A percentile compares a stretch with the other conserved stretches of the same genome.
Conservation (phyloP, 2,888 invertebrate genomes). For the Noctua janthina region DNA sequence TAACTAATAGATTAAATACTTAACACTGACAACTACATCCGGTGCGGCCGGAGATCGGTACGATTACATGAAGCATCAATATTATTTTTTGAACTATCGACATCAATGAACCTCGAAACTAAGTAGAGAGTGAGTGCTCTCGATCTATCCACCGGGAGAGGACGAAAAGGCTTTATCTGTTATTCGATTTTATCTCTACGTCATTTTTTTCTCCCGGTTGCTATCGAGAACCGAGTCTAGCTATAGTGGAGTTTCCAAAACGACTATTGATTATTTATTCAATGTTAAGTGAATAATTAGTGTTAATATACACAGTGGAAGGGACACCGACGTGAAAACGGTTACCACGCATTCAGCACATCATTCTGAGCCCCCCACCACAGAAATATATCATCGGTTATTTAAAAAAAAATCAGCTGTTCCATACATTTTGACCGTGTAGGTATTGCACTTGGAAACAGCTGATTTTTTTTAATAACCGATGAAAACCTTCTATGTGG, state of each 20-base stretch:
- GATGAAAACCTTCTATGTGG: no score
- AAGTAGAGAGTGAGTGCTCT: slow-evolving; percentile 7
- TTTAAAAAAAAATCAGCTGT: no score
- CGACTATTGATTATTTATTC: slow-evolving; percentile 46
- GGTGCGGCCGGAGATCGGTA: slow-evolving; percentile 53
- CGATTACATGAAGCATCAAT: slow-evolving; percentile 66
- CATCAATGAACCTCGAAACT: slow-evolving; percentile 37
- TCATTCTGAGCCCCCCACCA: no score
- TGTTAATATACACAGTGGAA: not conserved
- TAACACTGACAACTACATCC: slow-evolving; percentile 52
- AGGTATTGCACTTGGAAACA: no score
- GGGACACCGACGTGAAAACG: no score
- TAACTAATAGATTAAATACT: slow-evolving; percentile 66
- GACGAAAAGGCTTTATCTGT: not conserved
- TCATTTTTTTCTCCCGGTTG: slow-evolving; percentile 12
- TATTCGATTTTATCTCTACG: not conserved
- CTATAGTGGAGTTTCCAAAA: slow-evolving; percentile 35
- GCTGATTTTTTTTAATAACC: no score
- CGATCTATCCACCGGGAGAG: slow-evolving; percentile 8
- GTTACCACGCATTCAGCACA: no score
- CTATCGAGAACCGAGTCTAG: slow-evolving; percentile 28
- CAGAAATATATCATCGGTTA: no score
- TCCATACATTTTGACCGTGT: no score
- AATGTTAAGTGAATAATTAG: slow-evolving; percentile 29
- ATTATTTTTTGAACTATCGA: slow-evolving; percentile 70